Conservation (phyloP, 2,797 vertebrate species). For the Crotalus adamanteus region DNA sequence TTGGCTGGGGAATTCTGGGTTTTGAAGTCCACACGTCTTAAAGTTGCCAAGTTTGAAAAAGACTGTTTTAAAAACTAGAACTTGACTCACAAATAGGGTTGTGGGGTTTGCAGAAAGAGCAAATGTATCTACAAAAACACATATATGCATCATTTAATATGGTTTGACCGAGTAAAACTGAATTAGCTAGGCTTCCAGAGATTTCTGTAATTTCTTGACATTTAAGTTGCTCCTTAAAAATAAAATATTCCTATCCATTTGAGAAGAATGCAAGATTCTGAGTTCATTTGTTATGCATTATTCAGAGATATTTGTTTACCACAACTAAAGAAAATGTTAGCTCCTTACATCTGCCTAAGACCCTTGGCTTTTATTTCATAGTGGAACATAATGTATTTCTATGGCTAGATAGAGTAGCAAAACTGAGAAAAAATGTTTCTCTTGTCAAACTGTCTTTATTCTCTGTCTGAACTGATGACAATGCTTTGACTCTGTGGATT, state of each 20-base stretch:
- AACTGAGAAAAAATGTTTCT: conserved; percentile 67
- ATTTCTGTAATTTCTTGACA: background rate
- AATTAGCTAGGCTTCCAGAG: background rate
- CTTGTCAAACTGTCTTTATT: conserved; percentile 60
- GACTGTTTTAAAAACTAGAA: background rate
- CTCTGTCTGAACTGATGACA: conserved; percentile 47
- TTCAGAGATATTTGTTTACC: conserved; percentile 55
- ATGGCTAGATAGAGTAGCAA: conserved; percentile 67
- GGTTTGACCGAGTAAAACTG: background rate
- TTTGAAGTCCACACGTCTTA: background rate
- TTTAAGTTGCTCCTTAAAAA: background rate
- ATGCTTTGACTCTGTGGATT: background rate
- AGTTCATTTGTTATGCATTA: conserved; percentile 12
- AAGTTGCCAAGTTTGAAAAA: background rate
- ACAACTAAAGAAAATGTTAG: conserved; percentile 51
- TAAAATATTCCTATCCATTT: background rate
- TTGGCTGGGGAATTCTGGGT: background rate
- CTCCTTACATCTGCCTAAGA: conserved; percentile 64
- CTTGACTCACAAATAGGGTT: background rate
- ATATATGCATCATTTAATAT: too few species aligned
- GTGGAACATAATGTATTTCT: conserved; percentile 64
- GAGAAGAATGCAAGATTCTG: background rate
- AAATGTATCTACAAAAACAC: background rate
- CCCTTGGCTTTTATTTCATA: conserved; percentile 63
- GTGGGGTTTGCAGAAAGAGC: background rate